These are phyloP conservation scores for Pterobdella sp. DNA, from an alignment of 2,888 invertebrate species.

Conservation along the genomic window DNA sequence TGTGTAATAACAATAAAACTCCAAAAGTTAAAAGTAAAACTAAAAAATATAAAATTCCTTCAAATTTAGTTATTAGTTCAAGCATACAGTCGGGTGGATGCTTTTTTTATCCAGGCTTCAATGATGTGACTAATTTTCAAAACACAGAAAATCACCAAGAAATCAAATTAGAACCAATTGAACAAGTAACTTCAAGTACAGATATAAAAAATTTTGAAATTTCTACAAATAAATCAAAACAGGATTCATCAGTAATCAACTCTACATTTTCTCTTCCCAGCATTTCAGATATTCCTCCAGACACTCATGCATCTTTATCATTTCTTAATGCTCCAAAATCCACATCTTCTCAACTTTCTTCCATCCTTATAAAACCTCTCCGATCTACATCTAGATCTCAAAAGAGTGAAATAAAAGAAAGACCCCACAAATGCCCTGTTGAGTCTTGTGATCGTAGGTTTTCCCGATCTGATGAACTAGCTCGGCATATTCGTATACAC, in stretches of 20 bases:
- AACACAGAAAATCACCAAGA: neutral
- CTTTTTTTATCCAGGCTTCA: too few species aligned
- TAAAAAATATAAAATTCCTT: neutral
- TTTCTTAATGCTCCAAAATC: neutral
- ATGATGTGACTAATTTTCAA: too few species aligned
- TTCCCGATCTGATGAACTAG: slow-evolving; percentile 93
- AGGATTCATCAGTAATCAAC: neutral
- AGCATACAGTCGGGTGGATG: neutral
- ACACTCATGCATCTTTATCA: neutral
- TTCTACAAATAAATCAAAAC: neutral
- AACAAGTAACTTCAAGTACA: neutral
- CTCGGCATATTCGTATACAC: slow-evolving; percentile 95
- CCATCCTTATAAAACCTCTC: slow-evolving; percentile 63
- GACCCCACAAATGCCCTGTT: slow-evolving; percentile 94
- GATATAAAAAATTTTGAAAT: too few species aligned
- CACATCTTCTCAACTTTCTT: neutral
- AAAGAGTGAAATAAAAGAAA: slow-evolving; percentile 93
- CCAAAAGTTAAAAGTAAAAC: neutral
- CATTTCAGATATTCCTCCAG: neutral
- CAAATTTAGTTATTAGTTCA: neutral
- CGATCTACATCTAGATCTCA: slow-evolving; percentile 94
- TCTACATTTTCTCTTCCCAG: neutral
- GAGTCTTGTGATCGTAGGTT: slow-evolving; percentile 64
- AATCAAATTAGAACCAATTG: neutral
- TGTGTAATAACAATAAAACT: neutral